Percentiles rank a stretch among this genome's conserved stretches.
phyloP scores from a whole-genome alignment of 2,113 vertebrate species.

The Megaptera novaeangliae region DNA sequence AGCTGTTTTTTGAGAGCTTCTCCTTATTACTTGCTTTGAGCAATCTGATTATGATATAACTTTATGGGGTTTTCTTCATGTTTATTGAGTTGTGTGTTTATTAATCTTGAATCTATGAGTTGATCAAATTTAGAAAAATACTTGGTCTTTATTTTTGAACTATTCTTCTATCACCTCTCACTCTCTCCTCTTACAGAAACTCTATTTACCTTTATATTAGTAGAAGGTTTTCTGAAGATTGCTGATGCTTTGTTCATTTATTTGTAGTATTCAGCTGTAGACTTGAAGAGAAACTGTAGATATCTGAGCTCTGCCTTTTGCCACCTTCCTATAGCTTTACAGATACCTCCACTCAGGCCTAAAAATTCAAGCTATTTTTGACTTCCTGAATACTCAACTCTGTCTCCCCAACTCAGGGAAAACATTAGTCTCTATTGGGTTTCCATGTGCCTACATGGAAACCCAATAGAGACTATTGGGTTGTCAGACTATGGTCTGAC shows the following conservation, averaged over 20 bases:
- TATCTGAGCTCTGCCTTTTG: background rate
- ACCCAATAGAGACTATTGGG: no score
- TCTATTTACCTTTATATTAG: background rate
- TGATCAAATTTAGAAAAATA: background rate
- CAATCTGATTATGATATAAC: background rate
- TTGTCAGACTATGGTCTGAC: background rate
- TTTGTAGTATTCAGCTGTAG: background rate
- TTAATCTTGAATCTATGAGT: background rate
- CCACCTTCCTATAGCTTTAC: background rate
- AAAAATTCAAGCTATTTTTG: background rate
- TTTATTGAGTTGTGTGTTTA: background rate
- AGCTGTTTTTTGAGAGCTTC: background rate
- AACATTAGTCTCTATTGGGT: background rate
- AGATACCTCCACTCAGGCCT: background rate
- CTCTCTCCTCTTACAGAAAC: background rate
- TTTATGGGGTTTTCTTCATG: background rate
- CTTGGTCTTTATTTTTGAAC: background rate
- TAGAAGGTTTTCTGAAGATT: background rate
- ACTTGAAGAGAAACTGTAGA: background rate
- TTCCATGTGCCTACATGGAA: background rate
- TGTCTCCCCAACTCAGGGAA: background rate
- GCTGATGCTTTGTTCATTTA: background rate
- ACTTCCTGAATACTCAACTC: background rate
- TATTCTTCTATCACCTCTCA: background rate
- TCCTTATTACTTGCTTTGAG: background rate